phyloP scores from a whole-genome alignment of 2,888 invertebrate species.

The Sicus ferrugineus region DNA sequence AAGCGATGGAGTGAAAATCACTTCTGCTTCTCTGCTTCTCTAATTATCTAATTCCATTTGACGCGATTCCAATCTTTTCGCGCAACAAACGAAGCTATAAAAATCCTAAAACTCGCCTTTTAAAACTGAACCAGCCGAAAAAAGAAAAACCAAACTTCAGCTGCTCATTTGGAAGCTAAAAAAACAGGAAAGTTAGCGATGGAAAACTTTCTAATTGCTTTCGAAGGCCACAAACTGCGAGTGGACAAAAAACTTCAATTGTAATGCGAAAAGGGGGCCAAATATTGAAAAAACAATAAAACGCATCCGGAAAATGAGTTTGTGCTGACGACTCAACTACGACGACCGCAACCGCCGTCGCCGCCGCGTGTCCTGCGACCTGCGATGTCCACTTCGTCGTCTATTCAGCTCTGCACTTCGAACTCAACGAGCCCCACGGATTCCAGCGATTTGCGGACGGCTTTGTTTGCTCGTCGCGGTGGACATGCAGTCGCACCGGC shows the following conservation, averaged over 20 bases:
- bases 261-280: background rate
- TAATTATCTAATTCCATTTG: too few relatives aligned
- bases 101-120: too few relatives aligned
- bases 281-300: background rate
- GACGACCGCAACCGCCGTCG: background rate
- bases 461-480: too few relatives aligned
- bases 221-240: slow-evolving; percentile 37
- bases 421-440: background rate
- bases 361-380: too few relatives aligned
- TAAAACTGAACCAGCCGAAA: background rate
- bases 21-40: too few relatives aligned
- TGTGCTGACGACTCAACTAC: background rate
- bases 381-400: background rate
- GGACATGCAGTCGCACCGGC: too few relatives aligned
- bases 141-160: background rate
- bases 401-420: background rate
- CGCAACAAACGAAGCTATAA: too few relatives aligned
- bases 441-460: background rate
- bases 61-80: too few relatives aligned
- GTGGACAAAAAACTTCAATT: background rate
- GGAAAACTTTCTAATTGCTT: slow-evolving; percentile 43
- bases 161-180: background rate
- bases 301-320: slow-evolving; percentile 14
- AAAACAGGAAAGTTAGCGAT: slow-evolving; percentile 26
- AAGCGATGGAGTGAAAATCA: too few relatives aligned